These are phyloP conservation scores for Sminthopsis crassicaudata DNA, from an alignment of 2,113 vertebrate species.

Conservation along the genomic window DNA sequence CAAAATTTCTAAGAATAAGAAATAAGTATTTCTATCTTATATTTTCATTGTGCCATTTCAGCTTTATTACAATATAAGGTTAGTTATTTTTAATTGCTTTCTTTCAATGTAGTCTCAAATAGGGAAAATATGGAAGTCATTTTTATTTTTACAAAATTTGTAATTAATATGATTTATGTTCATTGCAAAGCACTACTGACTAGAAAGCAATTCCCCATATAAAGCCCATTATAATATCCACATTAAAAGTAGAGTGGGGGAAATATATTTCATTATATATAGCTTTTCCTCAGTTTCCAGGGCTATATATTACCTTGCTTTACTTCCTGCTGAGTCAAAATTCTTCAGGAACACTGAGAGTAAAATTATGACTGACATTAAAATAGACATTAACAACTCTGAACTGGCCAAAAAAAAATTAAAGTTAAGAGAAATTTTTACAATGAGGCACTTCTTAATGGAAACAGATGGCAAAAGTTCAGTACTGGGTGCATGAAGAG, in stretches of 20 bases:
- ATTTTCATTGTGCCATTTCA: slow-evolving; percentile 48
- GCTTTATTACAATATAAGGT: slow-evolving; percentile 30
- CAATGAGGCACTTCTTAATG: slow-evolving; percentile 52
- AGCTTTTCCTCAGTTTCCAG: slow-evolving; percentile 45
- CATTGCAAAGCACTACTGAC: background rate
- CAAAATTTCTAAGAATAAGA: slow-evolving; percentile 38
- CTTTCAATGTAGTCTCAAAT: background rate
- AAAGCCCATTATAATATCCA: background rate
- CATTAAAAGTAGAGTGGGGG: background rate
- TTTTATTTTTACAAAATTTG: background rate
- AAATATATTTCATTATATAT: background rate
- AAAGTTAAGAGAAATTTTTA: slow-evolving; percentile 6
- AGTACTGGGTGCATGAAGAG: background rate
- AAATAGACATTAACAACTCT: slow-evolving; percentile 51
- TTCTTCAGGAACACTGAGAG: slow-evolving; percentile 49
- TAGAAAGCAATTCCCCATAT: background rate
- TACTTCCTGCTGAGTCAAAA: slow-evolving; percentile 58
- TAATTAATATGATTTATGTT: background rate
- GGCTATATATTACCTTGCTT: slow-evolving; percentile 53
- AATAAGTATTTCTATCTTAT: slow-evolving; percentile 38
- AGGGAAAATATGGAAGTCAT: background rate
- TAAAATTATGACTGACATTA: slow-evolving; percentile 60
- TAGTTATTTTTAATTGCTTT: slow-evolving; percentile 24
- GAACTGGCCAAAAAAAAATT: background rate
- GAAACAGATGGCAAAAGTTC: slow-evolving; percentile 23